Percentiles rank a stretch among this genome's conserved stretches.
phyloP scores from a whole-genome alignment of 2,888 invertebrate genomes.

The Unio pictorum region DNA sequence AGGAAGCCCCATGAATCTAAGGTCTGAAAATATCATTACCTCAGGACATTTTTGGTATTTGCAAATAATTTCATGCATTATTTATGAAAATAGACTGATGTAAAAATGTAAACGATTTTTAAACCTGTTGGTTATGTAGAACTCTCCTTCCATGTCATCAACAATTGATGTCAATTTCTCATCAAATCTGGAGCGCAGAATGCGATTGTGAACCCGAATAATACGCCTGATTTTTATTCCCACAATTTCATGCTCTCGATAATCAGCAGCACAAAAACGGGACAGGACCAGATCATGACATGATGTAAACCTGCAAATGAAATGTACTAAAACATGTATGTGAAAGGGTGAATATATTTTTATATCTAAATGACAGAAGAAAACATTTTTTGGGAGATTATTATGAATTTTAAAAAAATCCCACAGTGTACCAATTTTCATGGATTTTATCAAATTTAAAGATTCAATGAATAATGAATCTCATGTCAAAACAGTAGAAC shows the following conservation, averaged over 20 bases:
- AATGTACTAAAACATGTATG: too few species aligned
- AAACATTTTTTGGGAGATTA: too few species aligned
- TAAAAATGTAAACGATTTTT: background rate
- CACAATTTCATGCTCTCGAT: conserved; percentile 57
- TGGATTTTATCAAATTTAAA: too few species aligned
- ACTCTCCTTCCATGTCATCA: conserved; percentile 61
- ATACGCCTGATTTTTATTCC: conserved; percentile 68
- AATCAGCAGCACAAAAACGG: conserved; percentile 70
- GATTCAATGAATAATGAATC: too few species aligned
- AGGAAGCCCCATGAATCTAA: background rate
- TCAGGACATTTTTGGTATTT: too few species aligned
- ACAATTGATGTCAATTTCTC: conserved; percentile 57
- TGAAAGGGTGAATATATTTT: too few species aligned
- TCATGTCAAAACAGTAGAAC: too few species aligned
- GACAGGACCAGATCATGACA: conserved; percentile 70
- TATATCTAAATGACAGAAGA: too few species aligned
- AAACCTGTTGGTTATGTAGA: conserved; percentile 55
- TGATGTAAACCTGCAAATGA: conserved; percentile 64
- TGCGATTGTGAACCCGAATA: conserved; percentile 67
- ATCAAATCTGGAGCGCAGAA: conserved; percentile 66
- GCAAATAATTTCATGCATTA: too few species aligned
- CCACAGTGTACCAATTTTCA: too few species aligned
- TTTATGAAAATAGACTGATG: background rate
- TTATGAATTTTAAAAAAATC: too few species aligned
- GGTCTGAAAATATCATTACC: too few species aligned